These are phyloP conservation scores for Syngnathoides biaculeatus DNA, from an alignment of 2,113 vertebrate species.

Conservation along the genomic window DNA sequence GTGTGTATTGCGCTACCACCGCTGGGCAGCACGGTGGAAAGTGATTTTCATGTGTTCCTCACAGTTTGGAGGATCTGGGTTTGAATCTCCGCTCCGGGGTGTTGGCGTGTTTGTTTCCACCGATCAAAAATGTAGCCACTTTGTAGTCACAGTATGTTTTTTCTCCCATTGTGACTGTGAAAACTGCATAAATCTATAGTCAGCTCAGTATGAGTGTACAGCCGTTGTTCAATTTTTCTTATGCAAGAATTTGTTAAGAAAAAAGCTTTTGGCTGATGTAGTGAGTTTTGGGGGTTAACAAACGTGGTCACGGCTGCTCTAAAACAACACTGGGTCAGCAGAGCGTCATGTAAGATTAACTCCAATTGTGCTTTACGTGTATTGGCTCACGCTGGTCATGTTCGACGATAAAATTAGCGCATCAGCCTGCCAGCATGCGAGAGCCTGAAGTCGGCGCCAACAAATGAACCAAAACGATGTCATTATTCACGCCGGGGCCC, in stretches of 20 bases:
- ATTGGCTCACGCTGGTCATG: slow-evolving; percentile 20
- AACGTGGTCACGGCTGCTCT: background rate
- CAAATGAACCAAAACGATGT: slow-evolving; percentile 58
- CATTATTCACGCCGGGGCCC: slow-evolving; percentile 57
- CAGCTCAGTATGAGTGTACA: no score
- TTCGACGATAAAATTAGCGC: slow-evolving; percentile 24
- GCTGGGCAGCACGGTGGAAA: background rate
- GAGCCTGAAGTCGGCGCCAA: slow-evolving; percentile 43
- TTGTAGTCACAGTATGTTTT: no score
- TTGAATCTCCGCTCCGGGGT: background rate
- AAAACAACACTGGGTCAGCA: background rate
- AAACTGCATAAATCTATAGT: no score
- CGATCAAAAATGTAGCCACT: no score
- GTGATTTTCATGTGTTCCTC: no score
- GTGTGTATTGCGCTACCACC: background rate
- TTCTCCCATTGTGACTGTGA: no score
- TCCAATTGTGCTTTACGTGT: background rate
- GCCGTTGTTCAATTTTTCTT: no score
- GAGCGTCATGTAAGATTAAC: background rate
- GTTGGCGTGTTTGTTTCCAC: no score
- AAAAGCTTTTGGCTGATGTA: background rate
- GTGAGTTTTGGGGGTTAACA: background rate
- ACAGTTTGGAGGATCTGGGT: background rate
- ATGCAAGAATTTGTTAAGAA: no score
- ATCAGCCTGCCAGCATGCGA: slow-evolving; percentile 33